Evolutionary conservation across 2,797 vertebrate species (phyloP).

Genomic region (Sebastes matsubarae): DNA sequence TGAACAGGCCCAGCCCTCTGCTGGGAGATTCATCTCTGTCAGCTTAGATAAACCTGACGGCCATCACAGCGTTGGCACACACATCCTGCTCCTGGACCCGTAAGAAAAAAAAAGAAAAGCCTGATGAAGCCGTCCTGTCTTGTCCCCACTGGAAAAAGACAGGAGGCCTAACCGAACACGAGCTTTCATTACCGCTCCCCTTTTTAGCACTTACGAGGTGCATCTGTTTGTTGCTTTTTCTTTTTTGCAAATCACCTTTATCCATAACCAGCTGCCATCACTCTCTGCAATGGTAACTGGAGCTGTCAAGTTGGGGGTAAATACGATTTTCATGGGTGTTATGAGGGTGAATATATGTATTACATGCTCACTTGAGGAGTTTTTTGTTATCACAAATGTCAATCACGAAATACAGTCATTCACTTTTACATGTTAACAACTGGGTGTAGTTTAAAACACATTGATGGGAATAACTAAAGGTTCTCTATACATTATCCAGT

Average conservation of each 20-base stretch:
- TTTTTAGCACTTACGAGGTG: conserved; percentile 59
- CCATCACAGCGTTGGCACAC: conserved; percentile 86
- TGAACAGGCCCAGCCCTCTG: conserved; percentile 86
- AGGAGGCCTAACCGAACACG: conserved; percentile 69
- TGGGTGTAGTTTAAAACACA: background rate
- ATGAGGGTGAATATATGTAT: conserved; percentile 20
- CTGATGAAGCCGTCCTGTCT: conserved; percentile 73
- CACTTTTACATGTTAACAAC: background rate
- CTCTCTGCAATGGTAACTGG: conserved; percentile 11
- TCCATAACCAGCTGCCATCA: conserved; percentile 55
- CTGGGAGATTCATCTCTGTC: conserved; percentile 92
- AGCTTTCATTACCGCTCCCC: conserved; percentile 67
- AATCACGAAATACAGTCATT: background rate
- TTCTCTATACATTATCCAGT: too few relatives aligned
- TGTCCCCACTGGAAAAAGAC: conserved; percentile 54
- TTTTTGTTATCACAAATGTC: conserved; percentile 3
- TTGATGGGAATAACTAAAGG: background rate
- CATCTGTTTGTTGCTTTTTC: conserved; percentile 57
- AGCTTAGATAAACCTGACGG: conserved; percentile 88
- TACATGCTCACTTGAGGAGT: background rate
- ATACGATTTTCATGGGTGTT: conserved; percentile 15
- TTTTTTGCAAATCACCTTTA: conserved; percentile 58
- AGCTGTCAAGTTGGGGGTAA: conserved; percentile 35
- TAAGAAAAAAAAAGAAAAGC: conserved; percentile 43
- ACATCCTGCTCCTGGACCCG: conserved; percentile 65